Evolutionary conservation across 2,113 vertebrate genomes (phyloP).

Genomic region (Tiliqua scincoides): DNA sequence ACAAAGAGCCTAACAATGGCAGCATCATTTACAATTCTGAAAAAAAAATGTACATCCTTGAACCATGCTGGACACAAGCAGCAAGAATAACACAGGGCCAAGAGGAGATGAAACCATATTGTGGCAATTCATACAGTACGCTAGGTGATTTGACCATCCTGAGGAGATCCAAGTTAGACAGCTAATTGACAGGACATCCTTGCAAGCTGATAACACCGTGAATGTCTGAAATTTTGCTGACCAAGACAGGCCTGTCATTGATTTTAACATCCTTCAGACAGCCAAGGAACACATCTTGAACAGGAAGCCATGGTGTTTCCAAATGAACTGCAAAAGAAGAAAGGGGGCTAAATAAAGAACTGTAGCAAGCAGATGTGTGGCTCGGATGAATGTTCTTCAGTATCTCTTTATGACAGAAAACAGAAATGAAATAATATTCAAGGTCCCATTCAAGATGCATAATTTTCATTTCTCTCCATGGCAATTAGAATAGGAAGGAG

Average conservation of each 20-base stretch:
- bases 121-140: not conserved
- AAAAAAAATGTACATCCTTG: slow-evolving; percentile 38
- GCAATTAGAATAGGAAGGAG: not conserved
- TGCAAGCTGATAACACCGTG: slow-evolving; percentile 84
- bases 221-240: slow-evolving; percentile 74
- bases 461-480: not conserved
- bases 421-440: not conserved
- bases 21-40: slow-evolving; percentile 23
- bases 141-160: slow-evolving; percentile 1
- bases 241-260: slow-evolving; percentile 77
- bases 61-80: slow-evolving; percentile 19
- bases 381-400: slow-evolving; percentile 6
- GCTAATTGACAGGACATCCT: slow-evolving; percentile 83
- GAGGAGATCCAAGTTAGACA: not conserved
- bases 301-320: slow-evolving; percentile 65
- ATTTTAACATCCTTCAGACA: slow-evolving; percentile 85
- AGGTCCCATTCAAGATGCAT: not conserved
- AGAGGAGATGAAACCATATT: not conserved
- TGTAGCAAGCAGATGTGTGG: not conserved
- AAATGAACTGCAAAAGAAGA: slow-evolving; percentile 63
- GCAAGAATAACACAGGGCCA: not conserved
- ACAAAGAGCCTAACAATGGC: slow-evolving; percentile 40
- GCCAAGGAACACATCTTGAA: slow-evolving; percentile 82
- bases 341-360: slow-evolving; percentile 14
- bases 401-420: not conserved